Base-by-base conservation (phyloP, 2,888 invertebrate genomes). In the Meteorus colon region DNA sequence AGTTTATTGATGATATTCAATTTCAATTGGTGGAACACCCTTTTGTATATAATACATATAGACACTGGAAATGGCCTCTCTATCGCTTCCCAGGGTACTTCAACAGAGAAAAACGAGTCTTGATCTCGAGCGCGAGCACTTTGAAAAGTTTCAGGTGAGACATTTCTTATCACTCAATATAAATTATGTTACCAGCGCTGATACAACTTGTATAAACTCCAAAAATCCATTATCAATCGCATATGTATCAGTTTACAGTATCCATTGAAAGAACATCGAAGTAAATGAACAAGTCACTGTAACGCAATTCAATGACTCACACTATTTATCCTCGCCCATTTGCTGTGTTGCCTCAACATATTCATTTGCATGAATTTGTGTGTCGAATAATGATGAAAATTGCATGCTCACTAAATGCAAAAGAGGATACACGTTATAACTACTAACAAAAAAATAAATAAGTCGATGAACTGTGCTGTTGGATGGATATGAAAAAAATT, bases 121-220 rank as follows among this genome's bases (percentile, higher is more conserved):
- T 87, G 95, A 95, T 88, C 92, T 94, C 81, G 95, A 96, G 89
- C 92, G 95, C 74, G 96, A 96, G 89, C 94, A 94, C 85, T 96
- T 96, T 88, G 96, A 96, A 90, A 96, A 95, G 90, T 93, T 93
- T 86, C 95, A 95, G 94, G 96, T 95, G 90, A 86, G 90, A 73
- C 41, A 48, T 4, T 8, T 31, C 24, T 68, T 5, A 41, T 27
- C 14, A 60, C 37, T 34, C 48, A 66, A n/a, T 65, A 48, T 65
- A 5, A n/a, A 59, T 55, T 31, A 19, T 60, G 48, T 55, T 45
- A 14, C 60, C 37, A 29, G 55, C 27, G 8, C 3, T 14, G 10
- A 65, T 65, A 3, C 8, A 12, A 34, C 63, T 72, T 63, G 69
- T 68, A 37, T 48, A 63, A 67, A 48, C 75, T 73, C 67, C 29